Evolutionary conservation across 1,140 invertebrate genomes (phyloP), one percentile per base, ranked within the genome.

Genomic region (Neocloeon triangulifer): DNA sequence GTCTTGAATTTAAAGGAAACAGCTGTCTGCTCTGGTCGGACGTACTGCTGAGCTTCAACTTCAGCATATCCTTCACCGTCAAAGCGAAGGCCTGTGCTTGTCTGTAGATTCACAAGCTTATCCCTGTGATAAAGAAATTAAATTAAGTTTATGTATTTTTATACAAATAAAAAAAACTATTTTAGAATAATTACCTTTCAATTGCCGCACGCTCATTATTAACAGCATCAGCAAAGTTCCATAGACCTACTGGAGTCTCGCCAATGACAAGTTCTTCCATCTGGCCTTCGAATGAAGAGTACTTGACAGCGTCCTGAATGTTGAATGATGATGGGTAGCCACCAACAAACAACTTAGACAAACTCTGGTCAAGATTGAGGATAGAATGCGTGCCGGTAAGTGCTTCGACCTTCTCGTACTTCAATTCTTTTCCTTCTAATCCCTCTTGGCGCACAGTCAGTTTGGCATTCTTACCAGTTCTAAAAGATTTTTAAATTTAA

Each of bases 201-300:
- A 54, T 45, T 0, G 79, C 74, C 5, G 72, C 77, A 38, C 69
- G 55, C 27, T 69, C 56, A 32, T 84, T 80, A 21, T 79, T 73
- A 21, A 73, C 70, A 16, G 66, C 73, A 25, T 76, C 69, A 5
- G 69, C 57, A 44, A 92, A 92, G 56, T 97, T 96, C 91, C 91
- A 97, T 10, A 97, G 59, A 0, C 89, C 89, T 10, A 96, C 66
- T 3, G 72, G 74, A 9, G 70, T 72, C 19, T 86, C 80, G 12
- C 88, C 88, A 39, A 96, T 76, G 30, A 71, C 64, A 0, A 97
- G 50, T 31, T 88, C 82, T 48, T 96, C 89, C 36, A 97, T 78
- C 41, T 74, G 64, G 3, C 94, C 94, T 28, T 73, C 68, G 48
- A 89, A 97, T 0, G 69, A 72, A 3, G 64, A 69, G 26, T 69